Percentiles rank a stretch among this genome's conserved stretches.
Conservation (phyloP, 2,797 vertebrate species). For the Mormyrus hasselquistii region DNA sequence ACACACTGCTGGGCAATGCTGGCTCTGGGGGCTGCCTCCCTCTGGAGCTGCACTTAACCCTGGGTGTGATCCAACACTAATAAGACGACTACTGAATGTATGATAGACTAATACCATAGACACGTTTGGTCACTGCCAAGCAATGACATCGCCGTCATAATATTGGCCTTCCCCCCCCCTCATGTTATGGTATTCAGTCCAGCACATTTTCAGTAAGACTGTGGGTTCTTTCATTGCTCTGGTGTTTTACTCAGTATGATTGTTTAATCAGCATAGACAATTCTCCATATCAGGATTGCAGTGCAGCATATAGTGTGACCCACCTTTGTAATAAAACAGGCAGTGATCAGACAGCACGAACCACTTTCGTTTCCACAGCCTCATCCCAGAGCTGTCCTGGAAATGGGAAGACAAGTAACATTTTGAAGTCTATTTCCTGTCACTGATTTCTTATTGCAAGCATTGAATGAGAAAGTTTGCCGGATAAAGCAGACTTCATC, state of each 20-base stretch:
- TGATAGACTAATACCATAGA: not conserved
- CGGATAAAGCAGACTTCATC: not conserved
- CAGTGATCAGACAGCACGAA: slow-evolving; percentile 97
- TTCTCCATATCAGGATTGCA: not conserved
- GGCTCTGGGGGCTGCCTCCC: not conserved
- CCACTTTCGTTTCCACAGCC: slow-evolving; percentile 96
- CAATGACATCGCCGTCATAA: not conserved
- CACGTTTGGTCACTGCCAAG: not conserved
- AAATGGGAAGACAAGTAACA: slow-evolving; percentile 35
- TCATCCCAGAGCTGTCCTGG: slow-evolving; percentile 97
- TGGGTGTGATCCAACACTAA: not conserved
- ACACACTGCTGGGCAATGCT: not conserved
- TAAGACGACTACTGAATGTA: not conserved
- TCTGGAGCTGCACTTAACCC: not conserved
- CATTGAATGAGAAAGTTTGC: slow-evolving; percentile 4
- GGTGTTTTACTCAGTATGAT: not conserved
- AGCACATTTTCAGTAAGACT: not conserved
- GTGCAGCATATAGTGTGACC: slow-evolving; percentile 43
- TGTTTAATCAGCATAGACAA: not conserved
- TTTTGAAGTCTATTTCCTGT: not conserved
- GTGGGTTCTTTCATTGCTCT: not conserved
- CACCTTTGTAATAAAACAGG: slow-evolving; percentile 99
- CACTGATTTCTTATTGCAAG: not conserved
- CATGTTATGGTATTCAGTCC: not conserved
- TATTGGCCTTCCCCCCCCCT: not conserved